Evolutionary conservation across 2,797 vertebrate genomes (phyloP).

Genomic region (Choloepus didactylus): DNA sequence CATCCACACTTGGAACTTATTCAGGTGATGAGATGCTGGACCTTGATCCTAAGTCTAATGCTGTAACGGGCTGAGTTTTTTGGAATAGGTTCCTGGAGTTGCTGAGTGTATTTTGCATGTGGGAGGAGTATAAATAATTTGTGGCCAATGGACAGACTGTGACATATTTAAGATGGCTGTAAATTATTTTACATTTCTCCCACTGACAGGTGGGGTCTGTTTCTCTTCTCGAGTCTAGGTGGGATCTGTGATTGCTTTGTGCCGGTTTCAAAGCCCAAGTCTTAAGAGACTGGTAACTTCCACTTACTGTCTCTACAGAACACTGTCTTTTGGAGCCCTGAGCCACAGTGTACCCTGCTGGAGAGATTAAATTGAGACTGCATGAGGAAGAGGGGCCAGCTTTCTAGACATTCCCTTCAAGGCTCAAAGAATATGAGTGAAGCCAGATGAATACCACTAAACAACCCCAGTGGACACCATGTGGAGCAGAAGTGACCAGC

Average conservation of each 20-base stretch:
- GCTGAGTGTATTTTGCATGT: not conserved
- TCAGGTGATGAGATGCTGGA: not conserved
- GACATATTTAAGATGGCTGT: conserved; percentile 42
- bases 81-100: not conserved
- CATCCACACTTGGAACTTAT: not conserved
- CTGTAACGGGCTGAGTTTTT: conserved; percentile 20
- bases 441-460: not conserved
- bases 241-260: not conserved
- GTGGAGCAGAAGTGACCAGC: not conserved
- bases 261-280: conserved; percentile 13
- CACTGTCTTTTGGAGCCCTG: not conserved
- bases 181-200: conserved; percentile 35
- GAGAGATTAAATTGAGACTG: not conserved
- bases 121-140: conserved; percentile 56
- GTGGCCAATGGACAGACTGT: not conserved
- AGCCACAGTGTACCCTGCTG: not conserved
- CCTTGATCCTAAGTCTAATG: not conserved
- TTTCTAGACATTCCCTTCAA: not conserved
- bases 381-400: not conserved
- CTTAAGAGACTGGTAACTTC: not conserved
- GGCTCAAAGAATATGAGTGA: not conserved
- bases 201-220: not conserved
- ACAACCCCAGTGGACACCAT: not conserved
- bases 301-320: conserved; percentile 36
- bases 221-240: not conserved